Base-by-base conservation (phyloP, 1,140 invertebrate species). In the Orchesella cincta region DNA sequence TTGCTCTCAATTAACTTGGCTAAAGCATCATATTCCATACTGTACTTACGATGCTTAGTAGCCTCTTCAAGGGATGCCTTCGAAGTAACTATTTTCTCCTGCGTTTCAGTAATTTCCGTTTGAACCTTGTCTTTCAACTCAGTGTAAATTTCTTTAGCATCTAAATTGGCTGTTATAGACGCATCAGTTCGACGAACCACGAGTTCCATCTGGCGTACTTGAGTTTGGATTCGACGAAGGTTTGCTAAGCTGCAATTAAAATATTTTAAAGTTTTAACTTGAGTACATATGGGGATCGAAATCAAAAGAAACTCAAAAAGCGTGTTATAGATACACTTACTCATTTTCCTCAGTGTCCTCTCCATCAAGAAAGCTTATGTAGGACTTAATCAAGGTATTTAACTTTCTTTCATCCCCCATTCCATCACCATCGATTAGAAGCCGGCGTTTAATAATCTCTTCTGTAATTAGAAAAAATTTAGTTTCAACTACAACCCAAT, bases 341-440 rank as follows among this genome's bases (percentile, higher is more conserved):
- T 89, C 91, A 79, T 94, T 91, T 83, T 92, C 89, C 23, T 88
- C 85, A 70, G 89, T 87, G 64, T 92, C 89, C 67, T 93, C 90
- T n/a, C 90, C 86, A 76, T 86, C 87, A 77, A 90, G 92, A 94
- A 94, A 98, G 86, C 95, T 95, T 26, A 95, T 89, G 79, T 97
- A 93, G 18, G 91, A 92, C 87, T 95, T 97, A 23, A 97, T 85
- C 2, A 98, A 85, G 70, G 92, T 90, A 83, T 94, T 96, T 23
- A 98, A 87, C 79, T 94, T 86, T 78, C 95, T 89, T 85, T 98
- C 96, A 86, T 98, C 96, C 57, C 95, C 96, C 31, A 93, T 95
- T 31, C 96, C 96, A 90, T 98, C 96, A 33, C 96, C 96, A 86
- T 98, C 96, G 84, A 98, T 96, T 14, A 98, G 86, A 23, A 98